A percentile compares a stretch with the other conserved stretches of the same genome.
phyloP scores from a whole-genome alignment of 2,113 vertebrate genomes.

The Macheiramphus alcinus region DNA sequence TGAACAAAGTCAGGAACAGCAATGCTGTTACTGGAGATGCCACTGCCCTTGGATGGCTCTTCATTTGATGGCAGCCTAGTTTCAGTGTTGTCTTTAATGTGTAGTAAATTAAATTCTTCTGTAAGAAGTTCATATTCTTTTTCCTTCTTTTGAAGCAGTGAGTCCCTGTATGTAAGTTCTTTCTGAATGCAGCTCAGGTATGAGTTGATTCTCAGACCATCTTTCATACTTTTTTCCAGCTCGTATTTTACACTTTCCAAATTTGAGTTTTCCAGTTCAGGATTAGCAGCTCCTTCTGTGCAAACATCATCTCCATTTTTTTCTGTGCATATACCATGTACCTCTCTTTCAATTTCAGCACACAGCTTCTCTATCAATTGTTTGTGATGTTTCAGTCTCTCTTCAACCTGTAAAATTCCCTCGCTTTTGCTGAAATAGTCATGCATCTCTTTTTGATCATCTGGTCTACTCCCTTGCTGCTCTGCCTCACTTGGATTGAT shows the following conservation, averaged over 20 bases:
- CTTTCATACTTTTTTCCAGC: slow-evolving; percentile 81
- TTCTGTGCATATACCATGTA: slow-evolving; percentile 53
- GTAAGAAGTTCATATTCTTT: slow-evolving; percentile 87
- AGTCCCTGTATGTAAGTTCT: slow-evolving; percentile 80
- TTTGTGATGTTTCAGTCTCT: slow-evolving; percentile 78
- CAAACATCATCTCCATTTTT: not conserved
- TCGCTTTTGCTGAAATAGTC: slow-evolving; percentile 75
- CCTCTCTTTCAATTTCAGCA: slow-evolving; percentile 84
- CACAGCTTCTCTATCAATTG: slow-evolving; percentile 84
- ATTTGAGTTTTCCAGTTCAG: slow-evolving; percentile 62
- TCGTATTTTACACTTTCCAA: slow-evolving; percentile 78
- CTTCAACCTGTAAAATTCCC: slow-evolving; percentile 80
- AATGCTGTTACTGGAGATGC: not conserved
- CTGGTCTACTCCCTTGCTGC: not conserved
- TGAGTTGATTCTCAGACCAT: slow-evolving; percentile 81
- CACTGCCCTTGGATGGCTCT: slow-evolving; percentile 47
- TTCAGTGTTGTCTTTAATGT: slow-evolving; percentile 64
- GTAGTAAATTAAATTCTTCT: slow-evolving; percentile 79
- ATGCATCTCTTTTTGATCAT: slow-evolving; percentile 66
- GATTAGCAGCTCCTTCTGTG: slow-evolving; percentile 3
- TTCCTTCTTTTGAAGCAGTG: slow-evolving; percentile 78
- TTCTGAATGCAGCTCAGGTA: slow-evolving; percentile 83
- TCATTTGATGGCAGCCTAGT: slow-evolving; percentile 39
- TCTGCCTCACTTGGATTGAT: slow-evolving; percentile 35
- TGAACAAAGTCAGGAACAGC: slow-evolving; percentile 66